Evolutionary conservation across 1,140 invertebrate genomes (phyloP).

Genomic region (Nilaparvata lugens): DNA sequence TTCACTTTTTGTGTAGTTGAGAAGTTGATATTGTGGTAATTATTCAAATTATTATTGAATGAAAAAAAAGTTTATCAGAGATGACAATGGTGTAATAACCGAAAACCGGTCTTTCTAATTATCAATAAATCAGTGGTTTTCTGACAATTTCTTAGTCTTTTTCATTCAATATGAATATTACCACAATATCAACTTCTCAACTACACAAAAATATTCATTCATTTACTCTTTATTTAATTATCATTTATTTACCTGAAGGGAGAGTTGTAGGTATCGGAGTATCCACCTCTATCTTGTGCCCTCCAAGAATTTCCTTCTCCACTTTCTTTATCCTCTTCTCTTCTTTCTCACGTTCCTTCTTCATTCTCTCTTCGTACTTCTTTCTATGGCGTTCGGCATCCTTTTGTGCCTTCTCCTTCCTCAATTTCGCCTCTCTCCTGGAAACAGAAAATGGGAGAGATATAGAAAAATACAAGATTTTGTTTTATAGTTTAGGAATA

Average conservation of each 20-base stretch:
- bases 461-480: slow-evolving; percentile 41
- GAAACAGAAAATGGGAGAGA: slow-evolving; percentile 22
- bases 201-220: too few species aligned
- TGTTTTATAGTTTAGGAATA: slow-evolving; percentile 43
- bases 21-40: too few species aligned
- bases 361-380: slow-evolving; percentile 76
- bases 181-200: too few species aligned
- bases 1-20: too few species aligned
- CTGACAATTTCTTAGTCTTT: too few species aligned
- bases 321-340: slow-evolving; percentile 64
- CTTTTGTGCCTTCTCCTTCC: slow-evolving; percentile 70
- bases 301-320: slow-evolving; percentile 46
- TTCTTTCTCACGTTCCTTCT: slow-evolving; percentile 60
- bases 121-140: too few species aligned
- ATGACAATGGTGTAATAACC: too few species aligned
- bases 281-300: slow-evolving; percentile 48
- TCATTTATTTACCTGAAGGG: slow-evolving; percentile 10
- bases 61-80: too few species aligned
- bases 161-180: too few species aligned
- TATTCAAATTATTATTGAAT: too few species aligned
- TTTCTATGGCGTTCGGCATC: slow-evolving; percentile 77
- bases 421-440: slow-evolving; percentile 61
- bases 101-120: too few species aligned
- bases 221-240: too few species aligned
- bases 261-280: slow-evolving; percentile 32